These are phyloP conservation scores for Nymphicus hollandicus DNA, from an alignment of 2,113 vertebrate genomes.

Conservation along the genomic window DNA sequence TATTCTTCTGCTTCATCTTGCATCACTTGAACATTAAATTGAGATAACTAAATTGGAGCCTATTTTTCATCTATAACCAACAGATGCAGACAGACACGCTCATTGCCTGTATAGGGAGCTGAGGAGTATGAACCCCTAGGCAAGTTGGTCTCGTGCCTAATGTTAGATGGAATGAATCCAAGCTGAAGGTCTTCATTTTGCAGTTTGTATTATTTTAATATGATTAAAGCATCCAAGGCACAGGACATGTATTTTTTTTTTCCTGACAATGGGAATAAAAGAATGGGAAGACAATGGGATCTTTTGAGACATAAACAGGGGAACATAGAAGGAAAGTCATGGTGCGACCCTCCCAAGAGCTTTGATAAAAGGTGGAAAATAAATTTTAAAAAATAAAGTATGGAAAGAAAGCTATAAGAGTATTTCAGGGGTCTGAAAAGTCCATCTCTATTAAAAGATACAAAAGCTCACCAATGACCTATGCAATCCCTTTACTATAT, in stretches of 20 bases:
- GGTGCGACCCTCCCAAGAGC: not conserved
- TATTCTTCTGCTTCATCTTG: not conserved
- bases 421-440: not conserved
- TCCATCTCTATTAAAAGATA: not conserved
- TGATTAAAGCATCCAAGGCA: constrained; percentile 35
- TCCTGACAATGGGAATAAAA: not conserved
- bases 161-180: constrained; percentile 30
- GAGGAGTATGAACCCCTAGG: not conserved
- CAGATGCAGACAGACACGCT: not conserved
- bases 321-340: not conserved
- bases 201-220: constrained; percentile 33
- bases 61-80: constrained; percentile 35
- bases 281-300: not conserved
- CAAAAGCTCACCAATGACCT: not conserved
- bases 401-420: not conserved
- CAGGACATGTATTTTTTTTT: not conserved
- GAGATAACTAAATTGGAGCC: constrained; percentile 31
- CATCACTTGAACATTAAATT: constrained; percentile 23
- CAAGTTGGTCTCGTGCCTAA: constrained; percentile 45
- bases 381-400: not conserved
- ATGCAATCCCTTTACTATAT: not conserved
- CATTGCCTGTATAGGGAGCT: constrained; percentile 20
- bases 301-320: not conserved
- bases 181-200: constrained; percentile 43
- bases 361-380: not conserved